A percentile compares a stretch with the other conserved stretches of the same genome.
Evolutionary conservation across 2,113 vertebrate species (phyloP).

Genomic region (Chloropsis cyanopogon): DNA sequence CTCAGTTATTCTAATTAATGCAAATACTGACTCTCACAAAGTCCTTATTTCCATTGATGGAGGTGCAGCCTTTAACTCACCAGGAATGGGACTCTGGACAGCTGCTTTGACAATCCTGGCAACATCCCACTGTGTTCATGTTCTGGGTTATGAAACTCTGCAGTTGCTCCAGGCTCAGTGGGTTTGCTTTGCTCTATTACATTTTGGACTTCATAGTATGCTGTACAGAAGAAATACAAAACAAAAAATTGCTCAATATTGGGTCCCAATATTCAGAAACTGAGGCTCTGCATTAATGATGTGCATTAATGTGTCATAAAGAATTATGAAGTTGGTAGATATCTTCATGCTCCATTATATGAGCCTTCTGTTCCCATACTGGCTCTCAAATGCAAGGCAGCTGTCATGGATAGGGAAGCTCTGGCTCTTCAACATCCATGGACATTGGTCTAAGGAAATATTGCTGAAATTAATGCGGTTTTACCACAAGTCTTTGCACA

Average conservation of each 20-base stretch:
- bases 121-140: not conserved
- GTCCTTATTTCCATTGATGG: not conserved
- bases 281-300: not conserved
- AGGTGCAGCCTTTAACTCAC: not conserved
- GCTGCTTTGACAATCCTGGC: constrained; percentile 10
- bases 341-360: not conserved
- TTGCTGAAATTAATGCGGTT: not conserved
- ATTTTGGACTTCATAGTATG: not conserved
- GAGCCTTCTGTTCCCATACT: not conserved
- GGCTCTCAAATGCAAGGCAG: not conserved
- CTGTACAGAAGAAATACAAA: not conserved
- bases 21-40: constrained; percentile 33
- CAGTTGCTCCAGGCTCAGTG: constrained; percentile 1
- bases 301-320: not conserved
- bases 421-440: not conserved
- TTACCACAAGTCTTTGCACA: not conserved
- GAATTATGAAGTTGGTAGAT: not conserved
- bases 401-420: not conserved
- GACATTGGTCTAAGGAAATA: not conserved
- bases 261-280: not conserved
- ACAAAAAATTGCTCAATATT: not conserved
- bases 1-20: not conserved
- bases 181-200: not conserved
- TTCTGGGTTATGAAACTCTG: constrained; percentile 42
- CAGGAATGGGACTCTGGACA: not conserved